phyloP scores from a whole-genome alignment of 2,797 vertebrate genomes.

The Tokudaia muenninki region DNA sequence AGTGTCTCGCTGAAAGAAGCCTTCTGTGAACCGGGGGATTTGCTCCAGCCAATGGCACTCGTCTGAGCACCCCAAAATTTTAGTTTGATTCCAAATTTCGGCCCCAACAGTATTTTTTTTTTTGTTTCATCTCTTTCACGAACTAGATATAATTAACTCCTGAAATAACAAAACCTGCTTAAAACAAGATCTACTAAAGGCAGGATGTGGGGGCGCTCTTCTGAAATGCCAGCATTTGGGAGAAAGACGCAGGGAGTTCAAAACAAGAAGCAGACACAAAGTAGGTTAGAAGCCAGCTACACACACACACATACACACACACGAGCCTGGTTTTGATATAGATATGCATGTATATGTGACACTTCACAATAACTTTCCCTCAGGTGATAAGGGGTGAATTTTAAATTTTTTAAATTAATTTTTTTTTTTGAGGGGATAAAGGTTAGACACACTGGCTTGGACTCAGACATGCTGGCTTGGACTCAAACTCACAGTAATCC shows the following conservation, averaged over 20 bases:
- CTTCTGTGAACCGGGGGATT: background rate
- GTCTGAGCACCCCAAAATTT: background rate
- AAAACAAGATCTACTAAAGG: background rate
- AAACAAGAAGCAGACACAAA: background rate
- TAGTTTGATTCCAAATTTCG: background rate
- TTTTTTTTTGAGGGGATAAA: background rate
- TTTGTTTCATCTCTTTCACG: background rate
- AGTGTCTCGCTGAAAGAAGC: background rate
- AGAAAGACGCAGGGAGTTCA: background rate
- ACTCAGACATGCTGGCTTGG: background rate
- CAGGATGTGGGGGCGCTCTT: background rate
- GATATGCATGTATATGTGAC: background rate
- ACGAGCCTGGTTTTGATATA: background rate
- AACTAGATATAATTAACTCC: background rate
- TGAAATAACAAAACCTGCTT: background rate
- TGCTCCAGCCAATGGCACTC: background rate
- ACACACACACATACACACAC: background rate
- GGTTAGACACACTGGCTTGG: background rate
- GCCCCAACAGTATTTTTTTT: background rate
- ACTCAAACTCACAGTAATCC: background rate
- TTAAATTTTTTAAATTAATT: background rate
- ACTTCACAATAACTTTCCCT: background rate
- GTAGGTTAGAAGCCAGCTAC: background rate
- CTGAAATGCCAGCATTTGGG: background rate
- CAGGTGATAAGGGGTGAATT: background rate